A percentile compares a stretch with the other conserved stretches of the same genome.
Conservation (phyloP, 2,797 vertebrate genomes). For the Ctenopoma multispine region DNA sequence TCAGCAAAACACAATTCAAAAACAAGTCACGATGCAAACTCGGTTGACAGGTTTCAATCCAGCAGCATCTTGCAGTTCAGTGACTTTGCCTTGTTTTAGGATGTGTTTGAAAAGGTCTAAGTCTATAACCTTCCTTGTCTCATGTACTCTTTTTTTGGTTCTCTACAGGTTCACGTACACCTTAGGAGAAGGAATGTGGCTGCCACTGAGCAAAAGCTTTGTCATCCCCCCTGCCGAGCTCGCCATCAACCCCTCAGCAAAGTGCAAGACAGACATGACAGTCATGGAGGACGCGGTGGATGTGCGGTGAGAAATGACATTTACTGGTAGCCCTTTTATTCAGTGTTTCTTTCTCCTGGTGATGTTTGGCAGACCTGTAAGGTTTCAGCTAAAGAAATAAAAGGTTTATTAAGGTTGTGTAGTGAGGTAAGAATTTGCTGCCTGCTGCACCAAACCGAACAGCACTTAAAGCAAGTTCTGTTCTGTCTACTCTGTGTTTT, state of each 20-base stretch:
- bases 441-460: slow-evolving; percentile 10
- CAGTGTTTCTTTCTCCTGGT: not conserved
- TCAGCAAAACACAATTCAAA: no score
- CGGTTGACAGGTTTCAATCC: no score
- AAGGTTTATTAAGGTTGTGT: slow-evolving; percentile 11
- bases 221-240: slow-evolving; percentile 97
- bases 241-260: slow-evolving; percentile 98
- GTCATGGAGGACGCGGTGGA: slow-evolving; percentile 99
- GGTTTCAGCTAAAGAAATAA: slow-evolving; percentile 12
- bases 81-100: not conserved
- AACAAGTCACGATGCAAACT: no score
- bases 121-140: not conserved
- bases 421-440: slow-evolving; percentile 17
- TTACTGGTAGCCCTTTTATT: slow-evolving; percentile 5
- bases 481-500: slow-evolving; percentile 5
- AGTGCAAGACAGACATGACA: slow-evolving; percentile 99
- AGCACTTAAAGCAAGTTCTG: slow-evolving; percentile 1
- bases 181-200: slow-evolving; percentile 98
- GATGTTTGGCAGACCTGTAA: not conserved
- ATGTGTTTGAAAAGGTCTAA: not conserved
- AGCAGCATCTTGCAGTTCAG: no score
- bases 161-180: slow-evolving; percentile 94
- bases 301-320: slow-evolving; percentile 87
- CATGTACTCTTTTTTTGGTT: not conserved
- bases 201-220: slow-evolving; percentile 97